Base-by-base conservation (phyloP, 1,140 invertebrate species). In the Dendroctonus valens region DNA sequence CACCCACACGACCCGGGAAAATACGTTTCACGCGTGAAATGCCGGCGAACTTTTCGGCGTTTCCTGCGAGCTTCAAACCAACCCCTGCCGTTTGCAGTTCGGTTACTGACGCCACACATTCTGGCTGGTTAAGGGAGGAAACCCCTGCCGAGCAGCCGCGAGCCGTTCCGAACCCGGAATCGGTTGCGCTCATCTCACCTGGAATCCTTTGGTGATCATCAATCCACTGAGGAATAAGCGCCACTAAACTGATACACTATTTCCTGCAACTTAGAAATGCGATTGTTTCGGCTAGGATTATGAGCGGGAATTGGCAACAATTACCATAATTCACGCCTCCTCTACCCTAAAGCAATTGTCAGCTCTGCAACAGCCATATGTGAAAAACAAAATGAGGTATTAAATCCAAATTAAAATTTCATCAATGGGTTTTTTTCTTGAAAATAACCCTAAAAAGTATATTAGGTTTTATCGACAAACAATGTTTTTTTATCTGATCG, bases 181-280 rank as follows among this genome's bases (percentile, higher is more conserved):
- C 63, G 62, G 65, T 40, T 11, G 39, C 39, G 15, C 44, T 40
- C 26, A 12, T 68, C 69, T 62, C 60, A 70, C 69, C 69, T 70
- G 69, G 66, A 70, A 70, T 68, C 66, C 61, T 70, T 60, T 52
- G 64, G 57, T 55, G 53, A 70, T 68, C 66, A 67, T 62, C 69
- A 65, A 70, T 68, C 68, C 62, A 57, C 44, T 60, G 52, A 51
- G 65, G 65, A 59, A 60, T 53, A 40, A 51, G 51, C 50, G 26
- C 26, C 26, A 26, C 26, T 26, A 26, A 26, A 26, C 52, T 62
- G 59, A 14, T 57, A 62, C 62, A 63, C 42, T 5, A 50, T 14
- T 26, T 26, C 26, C 26, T 26, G 26, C 26, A 26, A 3, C 26
- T 26, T 26, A 26, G 26, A 26, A 26, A 26, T 26, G 1, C 26